Percentiles rank a stretch among this genome's conserved stretches.
Conservation (phyloP, 2,888 invertebrate species). For the Eupithecia exiguata region DNA sequence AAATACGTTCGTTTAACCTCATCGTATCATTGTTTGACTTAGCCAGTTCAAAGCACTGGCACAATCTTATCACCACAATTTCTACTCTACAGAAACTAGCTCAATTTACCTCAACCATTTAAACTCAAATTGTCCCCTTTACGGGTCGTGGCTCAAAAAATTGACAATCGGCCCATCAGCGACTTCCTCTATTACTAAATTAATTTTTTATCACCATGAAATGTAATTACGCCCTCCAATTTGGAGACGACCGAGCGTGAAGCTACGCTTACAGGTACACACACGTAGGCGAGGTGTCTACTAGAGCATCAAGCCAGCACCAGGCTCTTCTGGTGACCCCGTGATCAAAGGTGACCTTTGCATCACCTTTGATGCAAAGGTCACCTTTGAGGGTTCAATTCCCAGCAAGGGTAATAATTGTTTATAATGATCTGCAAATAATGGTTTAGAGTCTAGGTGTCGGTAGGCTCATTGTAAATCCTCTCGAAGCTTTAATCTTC, state of each 20-base stretch:
- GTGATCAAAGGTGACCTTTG: neutral
- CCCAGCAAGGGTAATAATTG: no score
- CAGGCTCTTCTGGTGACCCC: neutral
- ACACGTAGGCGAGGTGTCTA: constrained; percentile 2
- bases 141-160: constrained; percentile 46
- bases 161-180: constrained; percentile 51
- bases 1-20: no score
- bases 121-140: constrained; percentile 44
- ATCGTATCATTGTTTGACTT: neutral
- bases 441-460: no score
- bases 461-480: neutral
- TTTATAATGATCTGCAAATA: no score
- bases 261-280: constrained; percentile 48
- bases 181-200: constrained; percentile 65
- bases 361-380: no score
- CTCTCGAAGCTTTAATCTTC: neutral
- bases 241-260: constrained; percentile 67
- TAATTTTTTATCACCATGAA: constrained; percentile 64
- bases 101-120: constrained; percentile 36
- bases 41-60: neutral
- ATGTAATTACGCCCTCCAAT: constrained; percentile 70
- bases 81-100: constrained; percentile 22
- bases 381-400: no score
- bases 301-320: neutral
- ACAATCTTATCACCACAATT: neutral